These are phyloP conservation scores for Tricholaema leucomelas DNA, from an alignment of 2,113 vertebrate species.

Conservation along the genomic window DNA sequence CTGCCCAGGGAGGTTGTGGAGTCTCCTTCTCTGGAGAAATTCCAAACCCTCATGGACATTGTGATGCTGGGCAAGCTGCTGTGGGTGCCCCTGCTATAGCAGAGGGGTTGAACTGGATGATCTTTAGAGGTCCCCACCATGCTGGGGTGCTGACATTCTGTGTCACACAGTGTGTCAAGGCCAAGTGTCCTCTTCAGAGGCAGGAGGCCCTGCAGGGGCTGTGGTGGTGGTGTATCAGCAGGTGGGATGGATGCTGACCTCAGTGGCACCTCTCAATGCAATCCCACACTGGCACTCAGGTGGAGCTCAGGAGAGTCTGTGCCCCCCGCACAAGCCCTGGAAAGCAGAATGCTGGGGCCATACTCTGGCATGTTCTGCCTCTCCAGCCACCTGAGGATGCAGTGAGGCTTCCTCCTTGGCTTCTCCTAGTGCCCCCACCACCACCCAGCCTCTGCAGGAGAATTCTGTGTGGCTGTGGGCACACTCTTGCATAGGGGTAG, in stretches of 20 bases:
- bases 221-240: fast-evolving
- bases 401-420: not conserved
- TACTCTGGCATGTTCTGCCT: fast-evolving
- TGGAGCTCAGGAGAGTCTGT: not conserved
- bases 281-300: fast-evolving
- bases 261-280: not conserved
- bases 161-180: fast-evolving
- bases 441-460: not conserved
- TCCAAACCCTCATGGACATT: no score
- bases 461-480: not conserved
- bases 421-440: not conserved
- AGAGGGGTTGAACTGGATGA: no score
- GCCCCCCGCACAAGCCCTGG: not conserved
- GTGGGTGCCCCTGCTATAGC: no score
- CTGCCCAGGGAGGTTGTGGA: no score
- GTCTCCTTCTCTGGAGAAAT: no score
- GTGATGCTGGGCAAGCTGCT: no score
- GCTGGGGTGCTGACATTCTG: no score
- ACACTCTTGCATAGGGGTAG: not conserved
- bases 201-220: not conserved
- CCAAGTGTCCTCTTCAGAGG: not conserved
- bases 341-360: fast-evolving
- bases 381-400: not conserved
- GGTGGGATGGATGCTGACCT: not conserved
- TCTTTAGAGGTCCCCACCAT: no score